Conservation (phyloP, 2,797 vertebrate species). For the Eulemur rubriventer region DNA sequence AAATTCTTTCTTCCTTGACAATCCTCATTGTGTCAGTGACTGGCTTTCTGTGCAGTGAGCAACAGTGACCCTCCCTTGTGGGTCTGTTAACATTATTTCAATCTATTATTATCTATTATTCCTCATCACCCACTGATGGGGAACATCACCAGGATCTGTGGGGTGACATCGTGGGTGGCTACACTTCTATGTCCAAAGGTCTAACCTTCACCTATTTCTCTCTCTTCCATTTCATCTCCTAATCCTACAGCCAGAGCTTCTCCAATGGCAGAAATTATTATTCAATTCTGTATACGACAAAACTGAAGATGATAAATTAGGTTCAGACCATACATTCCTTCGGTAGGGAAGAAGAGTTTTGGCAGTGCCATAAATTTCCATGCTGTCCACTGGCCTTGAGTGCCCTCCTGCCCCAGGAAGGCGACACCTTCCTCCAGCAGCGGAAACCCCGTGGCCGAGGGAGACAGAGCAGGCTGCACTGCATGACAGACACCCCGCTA, state of each 20-base stretch:
- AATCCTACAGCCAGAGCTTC: background rate
- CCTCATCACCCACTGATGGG: background rate
- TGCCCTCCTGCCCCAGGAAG: background rate
- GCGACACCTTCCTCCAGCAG: background rate
- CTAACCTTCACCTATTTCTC: background rate
- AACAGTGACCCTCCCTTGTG: too few relatives aligned
- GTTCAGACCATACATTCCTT: background rate
- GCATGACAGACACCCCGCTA: background rate
- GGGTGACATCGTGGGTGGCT: background rate
- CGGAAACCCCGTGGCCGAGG: background rate
- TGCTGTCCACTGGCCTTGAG: rapidly evolving
- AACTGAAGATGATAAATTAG: background rate
- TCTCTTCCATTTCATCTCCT: background rate
- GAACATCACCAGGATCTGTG: background rate
- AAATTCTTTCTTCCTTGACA: too few relatives aligned
- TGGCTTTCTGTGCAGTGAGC: too few relatives aligned
- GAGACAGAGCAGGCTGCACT: background rate
- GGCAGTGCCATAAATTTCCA: background rate
- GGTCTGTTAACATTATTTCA: too few relatives aligned
- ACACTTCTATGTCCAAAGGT: background rate
- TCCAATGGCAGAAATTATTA: background rate
- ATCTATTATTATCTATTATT: background rate
- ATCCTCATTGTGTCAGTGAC: too few relatives aligned
- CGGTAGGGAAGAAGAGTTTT: background rate
- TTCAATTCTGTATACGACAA: background rate